These are phyloP conservation scores for Colletes gigas DNA, from an alignment of 1,140 invertebrate species.

Conservation along the genomic window DNA sequence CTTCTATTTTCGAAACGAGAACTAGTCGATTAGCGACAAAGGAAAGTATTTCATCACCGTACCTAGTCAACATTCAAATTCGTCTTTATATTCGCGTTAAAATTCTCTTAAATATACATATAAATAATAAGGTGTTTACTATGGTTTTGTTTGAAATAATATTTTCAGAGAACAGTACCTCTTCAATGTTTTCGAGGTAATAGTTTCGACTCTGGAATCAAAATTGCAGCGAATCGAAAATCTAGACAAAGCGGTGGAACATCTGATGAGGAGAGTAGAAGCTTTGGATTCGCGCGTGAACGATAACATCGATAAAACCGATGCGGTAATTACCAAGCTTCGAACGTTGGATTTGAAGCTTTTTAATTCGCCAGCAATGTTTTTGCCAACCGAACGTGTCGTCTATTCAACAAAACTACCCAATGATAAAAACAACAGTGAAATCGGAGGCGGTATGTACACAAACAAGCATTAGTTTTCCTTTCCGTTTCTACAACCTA, in stretches of 20 bases:
- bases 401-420: slow-evolving; percentile 62
- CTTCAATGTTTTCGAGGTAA: slow-evolving; percentile 93
- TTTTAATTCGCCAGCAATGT: slow-evolving; percentile 81
- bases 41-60: too few species aligned
- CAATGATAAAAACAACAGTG: slow-evolving; percentile 67
- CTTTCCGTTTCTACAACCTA: too few species aligned
- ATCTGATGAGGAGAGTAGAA: slow-evolving; percentile 91
- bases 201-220: slow-evolving; percentile 92
- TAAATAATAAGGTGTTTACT: neutral
- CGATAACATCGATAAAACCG: slow-evolving; percentile 92
- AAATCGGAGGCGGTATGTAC: slow-evolving; percentile 61
- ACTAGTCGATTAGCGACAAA: too few species aligned
- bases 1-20: too few species aligned
- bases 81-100: too few species aligned
- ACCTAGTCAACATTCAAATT: too few species aligned
- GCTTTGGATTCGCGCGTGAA: slow-evolving; percentile 89
- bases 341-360: slow-evolving; percentile 87
- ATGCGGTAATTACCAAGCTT: slow-evolving; percentile 89
- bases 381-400: slow-evolving; percentile 62
- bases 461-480: neutral
- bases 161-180: slow-evolving; percentile 92
- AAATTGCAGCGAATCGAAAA: slow-evolving; percentile 93
- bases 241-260: slow-evolving; percentile 91
- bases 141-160: neutral
- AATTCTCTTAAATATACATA: too few species aligned